These are phyloP conservation scores for Vicugna pacos DNA, from an alignment of 2,113 vertebrate genomes.

Conservation along the genomic window DNA sequence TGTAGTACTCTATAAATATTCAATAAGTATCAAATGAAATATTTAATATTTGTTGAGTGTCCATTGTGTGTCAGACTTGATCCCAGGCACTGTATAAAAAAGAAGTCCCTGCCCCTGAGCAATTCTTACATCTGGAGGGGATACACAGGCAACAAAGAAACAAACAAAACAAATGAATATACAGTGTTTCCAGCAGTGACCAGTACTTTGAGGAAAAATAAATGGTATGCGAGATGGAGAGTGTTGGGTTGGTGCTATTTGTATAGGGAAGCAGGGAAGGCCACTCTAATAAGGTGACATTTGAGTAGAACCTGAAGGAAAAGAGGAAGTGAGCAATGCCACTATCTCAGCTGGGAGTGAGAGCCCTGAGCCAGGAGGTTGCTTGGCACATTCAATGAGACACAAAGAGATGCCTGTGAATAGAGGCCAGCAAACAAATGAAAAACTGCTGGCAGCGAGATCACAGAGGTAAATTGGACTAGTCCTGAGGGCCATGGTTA, in stretches of 20 bases:
- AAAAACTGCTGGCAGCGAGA: neutral
- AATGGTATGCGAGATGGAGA: neutral
- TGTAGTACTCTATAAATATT: neutral
- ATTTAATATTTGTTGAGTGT: neutral
- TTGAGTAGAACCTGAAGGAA: neutral
- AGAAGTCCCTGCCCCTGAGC: neutral
- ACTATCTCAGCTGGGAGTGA: neutral
- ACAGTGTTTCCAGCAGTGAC: neutral
- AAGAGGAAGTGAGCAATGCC: neutral
- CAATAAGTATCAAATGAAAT: neutral
- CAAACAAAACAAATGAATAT: neutral
- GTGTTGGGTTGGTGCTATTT: neutral
- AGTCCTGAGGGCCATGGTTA: neutral
- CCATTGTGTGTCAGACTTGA: neutral
- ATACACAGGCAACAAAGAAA: neutral
- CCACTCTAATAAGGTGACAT: neutral
- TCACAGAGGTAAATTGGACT: neutral
- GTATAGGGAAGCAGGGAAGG: neutral
- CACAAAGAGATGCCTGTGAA: neutral
- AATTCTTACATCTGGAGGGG: neutral
- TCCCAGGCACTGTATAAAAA: neutral
- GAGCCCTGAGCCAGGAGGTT: neutral
- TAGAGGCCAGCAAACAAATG: neutral
- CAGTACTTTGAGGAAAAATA: constrained; percentile 8
- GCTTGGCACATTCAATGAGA: neutral